These are phyloP conservation scores for Conger conger DNA, from an alignment of 2,113 vertebrate species.

Conservation along the genomic window DNA sequence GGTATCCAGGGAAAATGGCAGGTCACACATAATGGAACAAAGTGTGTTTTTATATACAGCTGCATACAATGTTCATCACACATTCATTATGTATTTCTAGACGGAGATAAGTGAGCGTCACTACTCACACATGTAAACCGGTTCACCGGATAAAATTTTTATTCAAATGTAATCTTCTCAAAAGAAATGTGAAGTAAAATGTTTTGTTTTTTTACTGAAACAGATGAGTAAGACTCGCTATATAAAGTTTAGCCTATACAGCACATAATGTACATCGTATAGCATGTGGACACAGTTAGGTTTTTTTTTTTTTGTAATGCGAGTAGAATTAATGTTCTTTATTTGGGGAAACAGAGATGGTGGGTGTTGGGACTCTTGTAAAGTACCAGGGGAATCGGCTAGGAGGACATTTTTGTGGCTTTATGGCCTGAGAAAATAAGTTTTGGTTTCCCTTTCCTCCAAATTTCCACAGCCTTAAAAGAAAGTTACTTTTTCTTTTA, in stretches of 20 bases:
- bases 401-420: slow-evolving; percentile 7
- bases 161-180: too few relatives aligned
- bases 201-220: background rate
- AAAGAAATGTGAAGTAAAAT: too few relatives aligned
- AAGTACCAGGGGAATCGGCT: background rate
- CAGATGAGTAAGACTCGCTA: background rate
- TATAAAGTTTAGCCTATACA: background rate
- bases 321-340: background rate
- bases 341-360: background rate
- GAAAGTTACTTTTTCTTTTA: too few relatives aligned
- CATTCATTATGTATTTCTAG: background rate
- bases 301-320: background rate
- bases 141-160: too few relatives aligned
- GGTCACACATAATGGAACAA: background rate
- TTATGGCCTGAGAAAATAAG: background rate
- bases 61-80: background rate
- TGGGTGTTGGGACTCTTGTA: background rate
- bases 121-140: too few relatives aligned
- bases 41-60: background rate
- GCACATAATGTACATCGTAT: background rate
- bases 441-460: background rate
- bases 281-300: background rate
- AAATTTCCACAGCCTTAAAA: background rate
- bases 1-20: background rate
- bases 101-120: too few relatives aligned